Evolutionary conservation across 2,797 vertebrate genomes (phyloP), one percentile per base, ranked within the genome.

Genomic region (Gallirallus australis): DNA sequence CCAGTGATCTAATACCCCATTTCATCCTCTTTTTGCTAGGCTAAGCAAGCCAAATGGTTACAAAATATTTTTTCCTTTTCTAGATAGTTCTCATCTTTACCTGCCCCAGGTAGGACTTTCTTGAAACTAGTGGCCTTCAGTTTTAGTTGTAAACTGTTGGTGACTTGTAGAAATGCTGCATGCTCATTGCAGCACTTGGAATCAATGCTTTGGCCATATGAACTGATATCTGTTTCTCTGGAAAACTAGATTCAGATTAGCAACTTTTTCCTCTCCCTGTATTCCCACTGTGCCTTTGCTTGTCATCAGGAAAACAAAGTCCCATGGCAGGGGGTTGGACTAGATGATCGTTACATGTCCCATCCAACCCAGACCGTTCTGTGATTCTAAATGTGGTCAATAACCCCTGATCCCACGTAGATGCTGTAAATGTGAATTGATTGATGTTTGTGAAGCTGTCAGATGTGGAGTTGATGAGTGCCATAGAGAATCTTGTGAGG

Each of bases 261-360:
- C 47, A 35, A 30, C 7, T 9, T 30, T 16, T n/a, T 35, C 24
- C 10, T 7, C 6, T 18, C 48, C 48, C 24, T 25, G 50, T 82
- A 20, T 77, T 54, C 21, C 79, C 27, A 93, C 63, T 57, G 6
- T 65, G 59, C n/a, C 45, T 89, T 82, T 85, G 27, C 59, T 85
- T 76, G 42, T 61, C 35, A n/a, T 56, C 2, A 6, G 13, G 85
- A 17, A 52, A 78, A 23, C 0, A 7, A 8, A 73, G 48, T 59
- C 7, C 39, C 10, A 0, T 33, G 24, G 31, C 1, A 1, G 30
- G 15, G 7, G 4, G 2, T 42, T 52, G 73, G 57, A 60, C n/a
- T 63, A 64, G 53, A 18, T 52, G n/a, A 23, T 73, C 48, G 56
- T 66, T 56, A 39, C 60, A 30, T 24, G 18, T 35, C 31, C 27